Percentiles rank a stretch among this genome's conserved stretches.
Evolutionary conservation across 2,113 vertebrate genomes (phyloP).

Genomic region (Cephalopterus ornatus): DNA sequence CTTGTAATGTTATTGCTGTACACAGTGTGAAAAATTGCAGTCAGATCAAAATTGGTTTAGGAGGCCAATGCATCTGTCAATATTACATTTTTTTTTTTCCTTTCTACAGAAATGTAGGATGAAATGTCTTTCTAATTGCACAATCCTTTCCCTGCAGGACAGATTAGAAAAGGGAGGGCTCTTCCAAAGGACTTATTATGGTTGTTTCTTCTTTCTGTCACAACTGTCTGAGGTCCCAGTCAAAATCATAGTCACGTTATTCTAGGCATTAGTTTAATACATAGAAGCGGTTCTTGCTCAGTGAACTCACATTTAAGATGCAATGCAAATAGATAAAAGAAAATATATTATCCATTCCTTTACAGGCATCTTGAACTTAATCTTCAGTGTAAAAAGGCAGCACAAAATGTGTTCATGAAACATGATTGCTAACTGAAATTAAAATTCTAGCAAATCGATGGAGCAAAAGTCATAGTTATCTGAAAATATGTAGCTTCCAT

Average conservation of each 20-base stretch:
- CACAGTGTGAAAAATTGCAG: not conserved
- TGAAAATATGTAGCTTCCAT: not conserved
- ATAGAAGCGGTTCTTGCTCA: not conserved
- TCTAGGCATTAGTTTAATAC: not conserved
- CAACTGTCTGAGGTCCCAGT: not conserved
- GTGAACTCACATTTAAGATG: not conserved
- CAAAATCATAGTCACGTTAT: not conserved
- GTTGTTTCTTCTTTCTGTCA: not conserved
- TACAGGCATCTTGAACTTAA: not conserved
- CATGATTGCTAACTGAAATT: not conserved
- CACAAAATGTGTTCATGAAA: not conserved
- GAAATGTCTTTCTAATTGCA: not conserved
- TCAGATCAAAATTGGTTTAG: not conserved
- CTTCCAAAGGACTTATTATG: not conserved
- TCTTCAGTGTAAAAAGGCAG: not conserved
- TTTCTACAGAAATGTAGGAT: not conserved
- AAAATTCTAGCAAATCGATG: not conserved
- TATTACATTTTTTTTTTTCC: not conserved
- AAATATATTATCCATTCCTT: not conserved
- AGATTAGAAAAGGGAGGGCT: not conserved
- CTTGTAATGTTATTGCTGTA: not conserved
- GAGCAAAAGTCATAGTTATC: not conserved
- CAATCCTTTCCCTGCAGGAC: not conserved
- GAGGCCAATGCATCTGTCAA: not conserved
- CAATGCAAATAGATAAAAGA: not conserved